Conservation (phyloP, 2,797 vertebrate species). For the Sebastes variabilis region DNA sequence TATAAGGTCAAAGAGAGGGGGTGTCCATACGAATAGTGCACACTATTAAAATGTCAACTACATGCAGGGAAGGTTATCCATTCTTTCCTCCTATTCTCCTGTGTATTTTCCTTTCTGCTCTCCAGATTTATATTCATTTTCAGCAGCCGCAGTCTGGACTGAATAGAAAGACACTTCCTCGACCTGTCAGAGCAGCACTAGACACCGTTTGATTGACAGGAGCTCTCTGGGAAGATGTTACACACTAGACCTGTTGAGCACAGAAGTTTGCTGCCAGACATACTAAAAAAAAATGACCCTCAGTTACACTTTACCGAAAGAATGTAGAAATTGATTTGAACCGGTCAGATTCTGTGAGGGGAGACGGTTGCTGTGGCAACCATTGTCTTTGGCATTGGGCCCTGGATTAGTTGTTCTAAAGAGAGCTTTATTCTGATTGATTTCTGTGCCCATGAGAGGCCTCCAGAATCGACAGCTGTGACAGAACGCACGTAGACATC, state of each 20-base stretch:
- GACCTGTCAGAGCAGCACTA: no score
- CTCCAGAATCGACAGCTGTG: neutral
- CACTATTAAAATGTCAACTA: neutral
- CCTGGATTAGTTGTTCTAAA: slow-evolving; percentile 10
- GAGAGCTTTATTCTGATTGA: neutral
- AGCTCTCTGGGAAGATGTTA: neutral
- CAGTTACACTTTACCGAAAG: neutral
- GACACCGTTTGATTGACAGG: neutral
- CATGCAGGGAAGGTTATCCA: neutral
- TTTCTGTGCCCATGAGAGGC: neutral
- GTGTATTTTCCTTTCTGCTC: neutral
- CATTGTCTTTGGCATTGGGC: neutral
- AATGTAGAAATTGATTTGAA: neutral
- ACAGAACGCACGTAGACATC: neutral
- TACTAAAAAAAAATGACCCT: neutral
- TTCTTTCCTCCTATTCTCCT: neutral
- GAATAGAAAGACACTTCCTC: neutral
- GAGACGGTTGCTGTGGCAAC: neutral
- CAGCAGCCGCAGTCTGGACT: neutral
- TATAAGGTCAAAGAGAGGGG: neutral
- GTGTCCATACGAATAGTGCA: neutral
- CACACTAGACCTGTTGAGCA: neutral
- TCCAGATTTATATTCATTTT: neutral
- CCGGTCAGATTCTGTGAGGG: neutral
- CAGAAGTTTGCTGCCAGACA: neutral